Evolutionary conservation across 2,888 invertebrate species (phyloP).

Genomic region (Ischnus inquisitorius): DNA sequence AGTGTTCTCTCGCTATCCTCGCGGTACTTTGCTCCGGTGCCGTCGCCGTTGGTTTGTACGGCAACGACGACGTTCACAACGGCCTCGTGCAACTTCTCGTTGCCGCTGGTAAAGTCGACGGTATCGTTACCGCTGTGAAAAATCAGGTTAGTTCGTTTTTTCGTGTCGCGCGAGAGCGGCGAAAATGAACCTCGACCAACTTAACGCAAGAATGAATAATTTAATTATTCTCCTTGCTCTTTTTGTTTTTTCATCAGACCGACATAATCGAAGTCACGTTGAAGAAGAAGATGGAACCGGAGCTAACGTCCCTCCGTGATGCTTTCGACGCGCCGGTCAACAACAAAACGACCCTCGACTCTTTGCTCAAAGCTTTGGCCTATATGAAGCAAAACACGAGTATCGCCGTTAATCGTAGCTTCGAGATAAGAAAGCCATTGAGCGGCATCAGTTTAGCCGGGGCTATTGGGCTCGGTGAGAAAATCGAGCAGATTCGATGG

Average conservation of each 20-base stretch:
- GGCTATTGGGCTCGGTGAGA: slow-evolving; percentile 88
- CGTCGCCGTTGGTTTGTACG: slow-evolving; percentile 96
- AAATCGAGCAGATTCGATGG: slow-evolving; percentile 93
- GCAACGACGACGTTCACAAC: slow-evolving; percentile 97
- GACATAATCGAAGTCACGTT: slow-evolving; percentile 92
- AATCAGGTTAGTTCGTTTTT: slow-evolving; percentile 89
- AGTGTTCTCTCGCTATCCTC: slow-evolving; percentile 92
- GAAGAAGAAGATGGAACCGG: slow-evolving; percentile 89
- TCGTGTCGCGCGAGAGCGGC: neutral
- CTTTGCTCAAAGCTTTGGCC: slow-evolving; percentile 90
- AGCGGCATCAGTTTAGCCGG: slow-evolving; percentile 90
- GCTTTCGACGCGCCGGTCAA: slow-evolving; percentile 92
- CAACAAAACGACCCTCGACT: slow-evolving; percentile 92
- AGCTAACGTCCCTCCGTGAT: slow-evolving; percentile 91
- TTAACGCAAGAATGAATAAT: neutral
- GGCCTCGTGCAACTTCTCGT: slow-evolving; percentile 93
- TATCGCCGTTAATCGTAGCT: slow-evolving; percentile 91
- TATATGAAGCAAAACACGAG: slow-evolving; percentile 91
- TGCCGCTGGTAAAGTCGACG: slow-evolving; percentile 93
- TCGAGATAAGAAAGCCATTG: slow-evolving; percentile 91
- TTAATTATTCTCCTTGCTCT: neutral
- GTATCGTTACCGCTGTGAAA: slow-evolving; percentile 92
- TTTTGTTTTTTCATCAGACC: slow-evolving; percentile 88
- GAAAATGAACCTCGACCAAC: neutral
- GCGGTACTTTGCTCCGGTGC: slow-evolving; percentile 96